Conservation (phyloP, 2,797 vertebrate genomes). For the Lateolabrax maculatus region DNA sequence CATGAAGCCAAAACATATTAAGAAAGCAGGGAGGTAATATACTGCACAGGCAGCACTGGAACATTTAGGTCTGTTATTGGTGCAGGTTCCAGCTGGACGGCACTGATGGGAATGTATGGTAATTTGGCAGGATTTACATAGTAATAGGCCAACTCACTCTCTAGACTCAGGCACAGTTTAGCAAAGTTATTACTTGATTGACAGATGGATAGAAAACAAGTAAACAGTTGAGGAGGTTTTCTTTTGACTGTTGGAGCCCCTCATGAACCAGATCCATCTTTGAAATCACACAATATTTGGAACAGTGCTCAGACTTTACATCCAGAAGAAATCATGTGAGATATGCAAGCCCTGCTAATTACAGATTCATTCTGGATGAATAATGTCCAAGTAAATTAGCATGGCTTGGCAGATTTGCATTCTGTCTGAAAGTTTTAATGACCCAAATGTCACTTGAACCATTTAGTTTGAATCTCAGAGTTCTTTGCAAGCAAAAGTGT, state of each 20-base stretch:
- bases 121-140: slow-evolving; percentile 60
- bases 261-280: slow-evolving; percentile 6
- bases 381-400: slow-evolving; percentile 4
- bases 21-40: slow-evolving; percentile 13
- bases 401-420: slow-evolving; percentile 3
- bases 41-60: not conserved
- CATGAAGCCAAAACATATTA: not conserved
- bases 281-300: slow-evolving; percentile 18
- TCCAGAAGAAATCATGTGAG: slow-evolving; percentile 2
- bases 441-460: slow-evolving; percentile 33
- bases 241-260: not conserved
- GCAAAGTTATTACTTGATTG: slow-evolving; percentile 42
- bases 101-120: slow-evolving; percentile 28
- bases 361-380: slow-evolving; percentile 24
- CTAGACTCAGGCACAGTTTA: slow-evolving; percentile 17
- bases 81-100: slow-evolving; percentile 28
- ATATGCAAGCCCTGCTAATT: slow-evolving; percentile 19
- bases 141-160: slow-evolving; percentile 39
- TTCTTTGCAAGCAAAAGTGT: not conserved
- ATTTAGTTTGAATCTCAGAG: not conserved
- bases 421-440: slow-evolving; percentile 23
- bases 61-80: slow-evolving; percentile 9
- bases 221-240: not conserved
- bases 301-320: slow-evolving; percentile 6
- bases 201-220: slow-evolving; percentile 36